phyloP scores from a whole-genome alignment of 2,113 vertebrate genomes.

The Heloderma charlesbogerti region DNA sequence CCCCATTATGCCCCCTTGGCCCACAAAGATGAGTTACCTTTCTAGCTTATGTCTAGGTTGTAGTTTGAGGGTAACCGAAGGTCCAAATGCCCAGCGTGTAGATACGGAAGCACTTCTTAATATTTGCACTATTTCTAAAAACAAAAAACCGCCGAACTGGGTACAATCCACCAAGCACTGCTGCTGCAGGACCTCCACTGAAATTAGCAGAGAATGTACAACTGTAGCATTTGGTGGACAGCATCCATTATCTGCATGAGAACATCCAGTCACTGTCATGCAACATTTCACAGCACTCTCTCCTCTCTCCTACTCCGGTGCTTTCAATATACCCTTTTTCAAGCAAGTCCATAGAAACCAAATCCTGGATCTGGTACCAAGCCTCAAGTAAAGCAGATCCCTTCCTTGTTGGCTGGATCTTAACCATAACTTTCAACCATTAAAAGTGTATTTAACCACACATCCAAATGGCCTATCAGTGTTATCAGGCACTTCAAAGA shows the following conservation, averaged over 20 bases:
- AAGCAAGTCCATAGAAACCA: constrained; percentile 68
- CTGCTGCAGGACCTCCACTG: not conserved
- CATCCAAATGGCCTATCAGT: constrained; percentile 72
- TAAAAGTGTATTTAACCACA: constrained; percentile 67
- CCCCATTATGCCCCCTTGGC: not conserved
- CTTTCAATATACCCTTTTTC: constrained; percentile 62
- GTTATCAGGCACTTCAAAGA: constrained; percentile 84
- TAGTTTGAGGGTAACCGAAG: constrained; percentile 64
- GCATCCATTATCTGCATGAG: constrained; percentile 60
- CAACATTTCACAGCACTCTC: constrained; percentile 54
- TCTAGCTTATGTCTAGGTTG: constrained; percentile 61
- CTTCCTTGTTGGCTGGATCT: constrained; percentile 63
- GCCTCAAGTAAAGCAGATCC: constrained; percentile 46
- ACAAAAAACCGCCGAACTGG: not conserved
- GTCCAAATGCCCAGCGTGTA: constrained; percentile 65
- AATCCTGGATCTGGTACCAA: constrained; percentile 61
- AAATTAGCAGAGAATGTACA: not conserved
- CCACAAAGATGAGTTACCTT: constrained; percentile 60
- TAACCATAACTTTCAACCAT: constrained; percentile 70
- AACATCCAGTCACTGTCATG: constrained; percentile 68
- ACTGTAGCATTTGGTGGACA: not conserved
- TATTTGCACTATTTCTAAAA: constrained; percentile 74
- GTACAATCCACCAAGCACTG: not conserved
- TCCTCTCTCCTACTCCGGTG: constrained; percentile 53
- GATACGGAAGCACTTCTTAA: constrained; percentile 80